Evolutionary conservation across 2,113 vertebrate species (phyloP).

Genomic region (Perca schrenkii): DNA sequence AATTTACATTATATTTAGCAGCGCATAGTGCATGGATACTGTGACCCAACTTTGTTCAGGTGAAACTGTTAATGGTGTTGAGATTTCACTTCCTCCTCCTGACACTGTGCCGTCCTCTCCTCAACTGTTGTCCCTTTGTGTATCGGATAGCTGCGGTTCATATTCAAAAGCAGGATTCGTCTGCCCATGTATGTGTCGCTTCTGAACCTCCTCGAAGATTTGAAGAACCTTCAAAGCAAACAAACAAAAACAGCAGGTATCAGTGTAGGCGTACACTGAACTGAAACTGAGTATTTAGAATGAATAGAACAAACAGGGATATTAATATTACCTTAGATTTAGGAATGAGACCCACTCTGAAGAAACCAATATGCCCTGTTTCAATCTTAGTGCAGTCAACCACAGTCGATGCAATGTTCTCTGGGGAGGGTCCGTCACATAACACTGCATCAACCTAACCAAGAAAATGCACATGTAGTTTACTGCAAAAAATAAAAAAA

Average conservation of each 20-base stretch:
- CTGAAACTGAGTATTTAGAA: background rate
- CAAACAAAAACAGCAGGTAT: background rate
- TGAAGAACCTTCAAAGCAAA: conserved; percentile 85
- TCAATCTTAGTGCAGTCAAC: conserved; percentile 94
- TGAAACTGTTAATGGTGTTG: conserved; percentile 5
- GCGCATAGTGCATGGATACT: background rate
- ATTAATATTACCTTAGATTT: conserved; percentile 88
- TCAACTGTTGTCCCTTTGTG: background rate
- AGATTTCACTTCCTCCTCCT: conserved; percentile 24
- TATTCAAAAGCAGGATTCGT: conserved; percentile 78
- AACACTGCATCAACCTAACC: conserved; percentile 90
- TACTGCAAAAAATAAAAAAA: background rate
- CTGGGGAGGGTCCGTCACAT: conserved; percentile 91
- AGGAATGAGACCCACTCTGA: conserved; percentile 90
- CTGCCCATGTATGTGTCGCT: conserved; percentile 70
- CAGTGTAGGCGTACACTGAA: background rate
- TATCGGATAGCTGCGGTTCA: conserved; percentile 56
- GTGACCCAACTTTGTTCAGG: conserved; percentile 12
- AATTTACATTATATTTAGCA: background rate
- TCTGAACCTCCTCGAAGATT: conserved; percentile 89
- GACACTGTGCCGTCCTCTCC: conserved; percentile 6
- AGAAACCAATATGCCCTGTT: conserved; percentile 88
- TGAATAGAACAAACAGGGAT: background rate
- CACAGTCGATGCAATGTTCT: conserved; percentile 92
- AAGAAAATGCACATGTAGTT: conserved; percentile 12